Conservation (phyloP, 2,113 vertebrate genomes). For the Nannospalax galili region DNA sequence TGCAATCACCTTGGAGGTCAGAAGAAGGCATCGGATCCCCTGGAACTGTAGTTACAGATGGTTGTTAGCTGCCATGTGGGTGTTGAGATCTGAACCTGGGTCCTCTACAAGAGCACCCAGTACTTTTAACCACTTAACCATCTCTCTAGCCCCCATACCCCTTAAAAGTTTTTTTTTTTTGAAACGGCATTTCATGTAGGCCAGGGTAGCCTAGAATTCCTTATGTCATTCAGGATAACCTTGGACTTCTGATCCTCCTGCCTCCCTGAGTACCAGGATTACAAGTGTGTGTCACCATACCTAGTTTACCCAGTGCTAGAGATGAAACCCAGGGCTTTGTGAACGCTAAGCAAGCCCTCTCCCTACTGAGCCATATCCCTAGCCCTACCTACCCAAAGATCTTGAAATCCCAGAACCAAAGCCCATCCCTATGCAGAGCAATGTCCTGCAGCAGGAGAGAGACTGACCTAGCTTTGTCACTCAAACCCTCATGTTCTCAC, state of each 20-base stretch:
- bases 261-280: background rate
- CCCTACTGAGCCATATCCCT: too few species aligned
- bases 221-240: background rate
- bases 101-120: too few species aligned
- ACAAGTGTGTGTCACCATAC: too few species aligned
- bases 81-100: too few species aligned
- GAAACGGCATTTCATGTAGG: background rate
- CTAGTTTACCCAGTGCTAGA: background rate
- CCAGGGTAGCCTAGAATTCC: background rate
- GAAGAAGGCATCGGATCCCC: too few species aligned
- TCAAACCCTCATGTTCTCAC: rapidly evolving
- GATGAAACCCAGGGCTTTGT: background rate
- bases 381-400: background rate
- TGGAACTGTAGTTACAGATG: too few species aligned
- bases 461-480: background rate
- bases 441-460: background rate
- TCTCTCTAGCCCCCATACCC: background rate
- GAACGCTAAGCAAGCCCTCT: background rate
- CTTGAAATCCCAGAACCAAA: background rate
- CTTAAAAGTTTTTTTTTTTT: background rate
- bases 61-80: too few species aligned
- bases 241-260: background rate
- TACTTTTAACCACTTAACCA: background rate
- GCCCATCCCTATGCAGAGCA: background rate
- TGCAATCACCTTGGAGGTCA: too few species aligned